phyloP scores from a whole-genome alignment of 2,888 invertebrate genomes.

The Eulithis testata region DNA sequence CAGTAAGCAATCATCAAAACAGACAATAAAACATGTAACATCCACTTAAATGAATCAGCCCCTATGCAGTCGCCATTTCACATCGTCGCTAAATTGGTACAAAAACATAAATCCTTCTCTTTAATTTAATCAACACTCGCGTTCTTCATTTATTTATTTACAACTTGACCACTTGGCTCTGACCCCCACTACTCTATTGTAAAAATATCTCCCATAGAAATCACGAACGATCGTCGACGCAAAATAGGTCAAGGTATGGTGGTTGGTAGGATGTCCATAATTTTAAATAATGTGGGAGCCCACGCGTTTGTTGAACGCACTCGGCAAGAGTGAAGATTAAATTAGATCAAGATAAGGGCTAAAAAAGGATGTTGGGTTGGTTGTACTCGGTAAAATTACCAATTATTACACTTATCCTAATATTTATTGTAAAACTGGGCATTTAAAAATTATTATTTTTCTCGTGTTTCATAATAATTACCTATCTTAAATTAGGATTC shows the following conservation, averaged over 20 bases:
- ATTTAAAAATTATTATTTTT: neutral
- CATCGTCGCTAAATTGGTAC: conserved; percentile 80
- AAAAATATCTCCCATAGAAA: conserved; percentile 42
- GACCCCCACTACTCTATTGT: conserved; percentile 53
- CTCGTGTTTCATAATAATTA: too few relatives aligned
- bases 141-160: conserved; percentile 65
- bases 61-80: conserved; percentile 74
- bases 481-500: neutral
- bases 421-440: neutral
- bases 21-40: conserved; percentile 55
- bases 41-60: conserved; percentile 66
- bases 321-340: conserved; percentile 59
- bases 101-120: conserved; percentile 75
- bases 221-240: conserved; percentile 30
- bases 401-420: neutral
- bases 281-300: conserved; percentile 72
- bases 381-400: conserved; percentile 30
- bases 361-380: conserved; percentile 41
- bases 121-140: conserved; percentile 82
- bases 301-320: conserved; percentile 57
- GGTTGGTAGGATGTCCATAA: conserved; percentile 62
- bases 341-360: conserved; percentile 53
- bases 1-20: conserved; percentile 46
- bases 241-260: conserved; percentile 46
- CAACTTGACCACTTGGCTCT: conserved; percentile 54